These are phyloP conservation scores for Nomada lathburiana DNA, from an alignment of 2,888 invertebrate species.

Conservation along the genomic window DNA sequence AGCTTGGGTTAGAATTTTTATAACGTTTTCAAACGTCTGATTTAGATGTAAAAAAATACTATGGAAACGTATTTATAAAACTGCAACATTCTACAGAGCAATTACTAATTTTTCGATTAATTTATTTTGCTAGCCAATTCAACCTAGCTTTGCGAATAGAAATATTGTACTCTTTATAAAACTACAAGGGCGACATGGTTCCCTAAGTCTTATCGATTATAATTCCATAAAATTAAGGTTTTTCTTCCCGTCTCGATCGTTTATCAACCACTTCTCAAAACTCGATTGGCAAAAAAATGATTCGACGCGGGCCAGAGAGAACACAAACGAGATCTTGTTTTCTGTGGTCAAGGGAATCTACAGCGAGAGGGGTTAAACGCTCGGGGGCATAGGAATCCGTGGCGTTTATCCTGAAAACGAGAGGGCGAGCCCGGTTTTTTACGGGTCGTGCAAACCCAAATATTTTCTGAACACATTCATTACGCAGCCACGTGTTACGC, in stretches of 20 bases:
- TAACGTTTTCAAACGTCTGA: too few species aligned
- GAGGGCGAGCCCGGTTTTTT: constrained; percentile 24
- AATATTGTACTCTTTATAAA: too few species aligned
- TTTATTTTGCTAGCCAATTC: too few species aligned
- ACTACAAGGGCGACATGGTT: too few species aligned
- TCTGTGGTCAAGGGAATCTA: constrained; percentile 33
- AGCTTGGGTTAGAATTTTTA: too few species aligned
- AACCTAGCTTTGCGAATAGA: too few species aligned
- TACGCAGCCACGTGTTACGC: constrained; percentile 48
- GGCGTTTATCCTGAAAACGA: constrained; percentile 51
- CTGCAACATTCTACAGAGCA: too few species aligned
- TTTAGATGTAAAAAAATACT: too few species aligned
- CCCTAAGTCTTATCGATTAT: too few species aligned
- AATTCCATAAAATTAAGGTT: too few species aligned
- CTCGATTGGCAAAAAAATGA: not conserved
- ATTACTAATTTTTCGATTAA: too few species aligned
- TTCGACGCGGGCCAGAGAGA: not conserved
- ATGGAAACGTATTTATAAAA: too few species aligned
- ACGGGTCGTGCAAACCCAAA: constrained; percentile 50
- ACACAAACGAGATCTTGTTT: constrained; percentile 12
- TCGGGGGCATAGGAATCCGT: constrained; percentile 56
- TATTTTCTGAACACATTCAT: constrained; percentile 68
- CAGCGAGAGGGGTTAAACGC: not conserved
- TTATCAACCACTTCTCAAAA: constrained; percentile 25
- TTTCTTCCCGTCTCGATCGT: constrained; percentile 10